phyloP scores from a whole-genome alignment of 2,888 invertebrate species.

The Drosophila robusta region DNA sequence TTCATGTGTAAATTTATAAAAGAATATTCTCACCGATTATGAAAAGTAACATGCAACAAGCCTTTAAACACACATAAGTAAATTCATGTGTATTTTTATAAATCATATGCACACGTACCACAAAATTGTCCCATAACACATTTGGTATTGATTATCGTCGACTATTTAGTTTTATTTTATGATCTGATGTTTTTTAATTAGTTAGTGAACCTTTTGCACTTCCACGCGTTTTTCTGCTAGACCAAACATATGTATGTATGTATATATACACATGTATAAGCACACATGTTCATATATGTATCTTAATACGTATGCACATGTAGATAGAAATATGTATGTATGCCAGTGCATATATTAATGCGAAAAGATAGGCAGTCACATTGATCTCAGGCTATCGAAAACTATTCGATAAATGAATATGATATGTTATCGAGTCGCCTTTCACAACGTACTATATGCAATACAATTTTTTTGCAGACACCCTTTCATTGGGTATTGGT shows the following conservation, averaged over 20 bases:
- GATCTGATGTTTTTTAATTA: neutral
- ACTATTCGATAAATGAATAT: constrained; percentile 9
- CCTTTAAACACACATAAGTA: neutral
- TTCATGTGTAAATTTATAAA: neutral
- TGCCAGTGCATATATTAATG: neutral
- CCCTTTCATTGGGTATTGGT: no score
- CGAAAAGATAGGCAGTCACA: constrained; percentile 16
- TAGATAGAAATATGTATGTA: neutral
- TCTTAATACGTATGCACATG: constrained; percentile 6
- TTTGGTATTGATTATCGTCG: neutral
- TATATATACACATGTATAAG: neutral
- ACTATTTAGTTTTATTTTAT: neutral
- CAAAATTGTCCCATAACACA: neutral
- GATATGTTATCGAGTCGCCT: constrained; percentile 1
- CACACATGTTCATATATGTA: neutral
- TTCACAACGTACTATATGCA: neutral
- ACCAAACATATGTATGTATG: constrained; percentile 1
- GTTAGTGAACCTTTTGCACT: constrained; percentile 1
- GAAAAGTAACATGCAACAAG: neutral
- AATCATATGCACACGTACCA: neutral
- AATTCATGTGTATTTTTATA: neutral
- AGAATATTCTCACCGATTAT: neutral
- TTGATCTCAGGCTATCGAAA: constrained; percentile 14
- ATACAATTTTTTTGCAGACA: no score
- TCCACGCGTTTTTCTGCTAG: constrained; percentile 6